A percentile compares a stretch with the other conserved stretches of the same genome.
phyloP scores from a whole-genome alignment of 2,797 vertebrate genomes.

The Calcarius lapponicus region DNA sequence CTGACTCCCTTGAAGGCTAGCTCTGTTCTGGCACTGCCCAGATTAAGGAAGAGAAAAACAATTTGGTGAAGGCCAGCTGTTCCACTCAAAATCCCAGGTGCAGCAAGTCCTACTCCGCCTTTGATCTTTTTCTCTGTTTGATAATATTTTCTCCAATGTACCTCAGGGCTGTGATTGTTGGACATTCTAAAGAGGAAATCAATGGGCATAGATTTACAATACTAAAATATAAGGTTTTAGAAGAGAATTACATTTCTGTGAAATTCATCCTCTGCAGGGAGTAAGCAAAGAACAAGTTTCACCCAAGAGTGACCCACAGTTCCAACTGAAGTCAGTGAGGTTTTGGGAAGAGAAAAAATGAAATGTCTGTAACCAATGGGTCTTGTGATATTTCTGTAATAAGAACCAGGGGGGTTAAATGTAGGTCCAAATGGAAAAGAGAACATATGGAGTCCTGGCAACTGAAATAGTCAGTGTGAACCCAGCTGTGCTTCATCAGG shows the following conservation, averaged over 20 bases:
- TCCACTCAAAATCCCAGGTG: constrained; percentile 5
- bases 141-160: constrained; percentile 21
- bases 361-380: not conserved
- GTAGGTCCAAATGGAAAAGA: not conserved
- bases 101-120: not conserved
- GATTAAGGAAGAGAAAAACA: constrained; percentile 6
- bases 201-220: constrained; percentile 49
- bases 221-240: not conserved
- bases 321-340: not conserved
- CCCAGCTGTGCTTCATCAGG: not conserved
- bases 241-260: not conserved
- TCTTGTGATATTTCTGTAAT: not conserved
- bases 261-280: constrained; percentile 8
- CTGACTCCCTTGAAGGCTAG: not conserved
- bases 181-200: constrained; percentile 37
- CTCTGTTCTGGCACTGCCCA: not conserved
- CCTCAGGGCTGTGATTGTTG: not conserved
- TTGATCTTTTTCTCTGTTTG: constrained; percentile 37
- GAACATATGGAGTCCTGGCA: not conserved
- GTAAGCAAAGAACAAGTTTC: not conserved
- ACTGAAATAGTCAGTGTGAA: not conserved
- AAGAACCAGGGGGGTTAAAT: not conserved
- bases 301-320: not conserved
- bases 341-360: not conserved
- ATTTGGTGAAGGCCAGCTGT: not conserved